Percentiles rank a stretch among this genome's conserved stretches.
Conservation (phyloP, 2,888 invertebrate genomes). For the Oxycera nigricornis region DNA sequence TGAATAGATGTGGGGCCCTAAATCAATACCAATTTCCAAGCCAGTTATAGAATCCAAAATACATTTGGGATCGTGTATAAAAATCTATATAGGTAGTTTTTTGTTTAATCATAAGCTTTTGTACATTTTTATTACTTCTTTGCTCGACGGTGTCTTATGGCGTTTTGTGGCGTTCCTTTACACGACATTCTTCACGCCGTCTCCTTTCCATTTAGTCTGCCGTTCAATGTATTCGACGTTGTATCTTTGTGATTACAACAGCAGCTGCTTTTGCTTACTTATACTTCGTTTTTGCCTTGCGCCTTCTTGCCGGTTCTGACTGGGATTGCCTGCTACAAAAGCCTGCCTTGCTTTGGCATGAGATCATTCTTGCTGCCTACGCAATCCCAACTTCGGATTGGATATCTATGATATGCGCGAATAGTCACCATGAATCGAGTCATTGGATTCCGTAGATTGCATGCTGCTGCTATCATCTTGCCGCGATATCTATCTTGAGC, state of each 20-base stretch:
- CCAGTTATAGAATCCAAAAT: background rate
- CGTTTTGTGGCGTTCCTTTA: background rate
- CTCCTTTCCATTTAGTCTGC: background rate
- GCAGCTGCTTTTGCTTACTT: conserved; percentile 31
- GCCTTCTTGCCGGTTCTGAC: background rate
- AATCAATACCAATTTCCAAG: conserved; percentile 28
- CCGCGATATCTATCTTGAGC: conserved; percentile 11
- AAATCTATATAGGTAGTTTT: background rate
- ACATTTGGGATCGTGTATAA: background rate
- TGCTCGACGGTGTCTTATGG: conserved; percentile 14
- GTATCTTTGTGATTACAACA: conserved; percentile 13
- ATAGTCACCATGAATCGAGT: conserved; percentile 11
- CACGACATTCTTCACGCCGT: background rate
- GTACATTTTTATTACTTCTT: background rate
- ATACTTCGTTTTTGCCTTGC: conserved; percentile 15
- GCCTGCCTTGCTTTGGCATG: conserved; percentile 32
- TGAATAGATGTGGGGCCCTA: conserved; percentile 33
- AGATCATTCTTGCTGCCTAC: conserved; percentile 38
- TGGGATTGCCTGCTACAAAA: background rate
- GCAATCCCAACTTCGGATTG: conserved; percentile 16
- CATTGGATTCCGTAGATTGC: background rate
- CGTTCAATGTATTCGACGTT: background rate
- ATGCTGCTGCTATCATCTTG: conserved; percentile 22
- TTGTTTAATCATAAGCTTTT: too few species aligned
- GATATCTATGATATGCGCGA: conserved; percentile 31